Conservation (phyloP, 2,888 invertebrate species). For the Eilema caniola region DNA sequence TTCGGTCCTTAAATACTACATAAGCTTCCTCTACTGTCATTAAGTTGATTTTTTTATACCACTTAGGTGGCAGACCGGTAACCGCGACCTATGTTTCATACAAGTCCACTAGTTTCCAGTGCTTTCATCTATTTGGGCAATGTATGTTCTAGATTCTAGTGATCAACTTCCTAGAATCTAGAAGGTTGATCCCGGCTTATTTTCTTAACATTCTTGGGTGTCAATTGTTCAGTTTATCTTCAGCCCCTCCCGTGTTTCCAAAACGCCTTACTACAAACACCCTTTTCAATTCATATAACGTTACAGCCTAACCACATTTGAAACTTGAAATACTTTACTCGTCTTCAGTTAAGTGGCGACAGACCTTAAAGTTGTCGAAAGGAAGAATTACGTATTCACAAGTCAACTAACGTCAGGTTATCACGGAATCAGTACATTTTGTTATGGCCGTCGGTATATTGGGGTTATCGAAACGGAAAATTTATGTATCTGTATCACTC, state of each 20-base stretch:
- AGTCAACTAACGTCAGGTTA: slow-evolving; percentile 24
- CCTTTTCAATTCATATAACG: background rate
- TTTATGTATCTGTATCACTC: slow-evolving; percentile 14
- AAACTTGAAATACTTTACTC: background rate
- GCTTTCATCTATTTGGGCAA: too few species aligned
- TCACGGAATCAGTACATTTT: slow-evolving; percentile 30
- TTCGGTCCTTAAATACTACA: background rate
- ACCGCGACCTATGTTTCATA: too few species aligned
- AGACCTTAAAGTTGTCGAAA: background rate
- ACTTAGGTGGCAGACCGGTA: too few species aligned
- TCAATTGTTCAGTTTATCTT: too few species aligned
- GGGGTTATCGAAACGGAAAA: slow-evolving; percentile 14
- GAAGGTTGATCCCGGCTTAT: too few species aligned
- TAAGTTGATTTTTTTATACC: background rate
- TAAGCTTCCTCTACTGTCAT: background rate
- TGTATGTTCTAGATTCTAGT: too few species aligned
- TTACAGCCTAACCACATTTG: background rate
- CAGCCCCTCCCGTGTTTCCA: too few species aligned
- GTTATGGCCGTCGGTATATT: slow-evolving; percentile 23
- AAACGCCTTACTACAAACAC: too few species aligned
- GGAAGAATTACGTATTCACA: slow-evolving; percentile 6
- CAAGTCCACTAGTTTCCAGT: too few species aligned
- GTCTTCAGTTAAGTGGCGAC: background rate
- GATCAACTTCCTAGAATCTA: too few species aligned
- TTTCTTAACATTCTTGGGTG: background rate